Percentiles rank a stretch among this genome's conserved stretches.
Conservation (phyloP, 2,888 invertebrate genomes). For the Sarcophaga caerulescens region DNA sequence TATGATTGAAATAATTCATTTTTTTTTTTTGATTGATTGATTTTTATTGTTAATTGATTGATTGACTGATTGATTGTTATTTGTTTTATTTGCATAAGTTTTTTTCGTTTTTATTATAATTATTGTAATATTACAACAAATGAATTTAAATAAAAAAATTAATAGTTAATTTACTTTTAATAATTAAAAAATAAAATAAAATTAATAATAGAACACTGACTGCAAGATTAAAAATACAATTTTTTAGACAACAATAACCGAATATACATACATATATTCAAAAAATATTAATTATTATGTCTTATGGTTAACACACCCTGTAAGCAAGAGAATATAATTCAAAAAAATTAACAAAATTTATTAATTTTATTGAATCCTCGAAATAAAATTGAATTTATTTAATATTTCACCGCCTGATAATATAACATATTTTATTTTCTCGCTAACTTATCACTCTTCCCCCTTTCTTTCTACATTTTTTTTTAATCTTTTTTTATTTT, state of each 20-base stretch:
- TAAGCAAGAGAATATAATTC: slow-evolving; percentile 51
- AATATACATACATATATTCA: slow-evolving; percentile 14
- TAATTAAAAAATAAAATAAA: background rate
- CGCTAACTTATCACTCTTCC: slow-evolving; percentile 17
- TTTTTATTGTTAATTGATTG: background rate
- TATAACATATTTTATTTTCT: too few relatives aligned
- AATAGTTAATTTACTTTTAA: background rate
- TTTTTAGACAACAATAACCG: slow-evolving; percentile 4
- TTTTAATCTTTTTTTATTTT: background rate
- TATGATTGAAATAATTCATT: slow-evolving; percentile 41
- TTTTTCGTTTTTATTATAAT: background rate
- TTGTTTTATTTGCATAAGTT: background rate
- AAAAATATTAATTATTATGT: slow-evolving; percentile 75
- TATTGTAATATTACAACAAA: background rate
- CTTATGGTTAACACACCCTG: slow-evolving; percentile 81
- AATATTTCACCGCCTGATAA: slow-evolving; percentile 41
- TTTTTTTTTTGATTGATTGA: slow-evolving; percentile 18
- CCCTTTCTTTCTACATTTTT: background rate
- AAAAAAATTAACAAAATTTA: slow-evolving; percentile 2
- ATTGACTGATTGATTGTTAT: background rate
- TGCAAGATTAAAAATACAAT: slow-evolving; percentile 33
- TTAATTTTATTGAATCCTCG: slow-evolving; percentile 12
- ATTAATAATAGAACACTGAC: slow-evolving; percentile 31
- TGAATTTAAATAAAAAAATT: background rate
- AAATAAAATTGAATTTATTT: slow-evolving; percentile 24